These are phyloP conservation scores for Corydoras maculifer DNA, from an alignment of 2,113 vertebrate species.

Conservation along the genomic window DNA sequence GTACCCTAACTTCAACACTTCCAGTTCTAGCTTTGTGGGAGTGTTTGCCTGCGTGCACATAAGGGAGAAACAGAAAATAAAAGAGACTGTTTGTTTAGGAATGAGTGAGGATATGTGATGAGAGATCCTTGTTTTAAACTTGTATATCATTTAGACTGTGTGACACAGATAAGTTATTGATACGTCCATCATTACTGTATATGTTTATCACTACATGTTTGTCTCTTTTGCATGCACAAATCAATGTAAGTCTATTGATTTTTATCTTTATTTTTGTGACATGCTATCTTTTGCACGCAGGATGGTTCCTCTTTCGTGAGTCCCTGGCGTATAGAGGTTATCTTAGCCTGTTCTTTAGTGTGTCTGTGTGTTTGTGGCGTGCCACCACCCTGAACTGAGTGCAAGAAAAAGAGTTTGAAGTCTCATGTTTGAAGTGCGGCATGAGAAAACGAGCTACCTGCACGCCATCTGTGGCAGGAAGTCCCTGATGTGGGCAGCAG, in stretches of 20 bases:
- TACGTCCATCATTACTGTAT: too few species aligned
- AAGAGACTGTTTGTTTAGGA: too few species aligned
- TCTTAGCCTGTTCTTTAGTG: neutral
- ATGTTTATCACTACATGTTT: too few species aligned
- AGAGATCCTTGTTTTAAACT: too few species aligned
- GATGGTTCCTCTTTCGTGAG: neutral
- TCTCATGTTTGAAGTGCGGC: constrained; percentile 25
- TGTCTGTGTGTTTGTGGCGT: constrained; percentile 19
- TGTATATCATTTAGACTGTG: too few species aligned
- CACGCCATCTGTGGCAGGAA: constrained; percentile 32
- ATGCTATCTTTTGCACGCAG: constrained; percentile 1
- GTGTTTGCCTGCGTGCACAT: too few species aligned
- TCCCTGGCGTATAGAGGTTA: neutral
- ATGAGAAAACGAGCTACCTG: constrained; percentile 31
- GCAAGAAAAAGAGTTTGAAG: constrained; percentile 9
- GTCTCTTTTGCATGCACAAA: neutral
- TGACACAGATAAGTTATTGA: too few species aligned
- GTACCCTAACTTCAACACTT: too few species aligned
- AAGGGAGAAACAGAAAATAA: too few species aligned
- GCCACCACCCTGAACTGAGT: constrained; percentile 6
- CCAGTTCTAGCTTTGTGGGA: too few species aligned
- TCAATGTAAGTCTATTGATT: constrained; percentile 37
- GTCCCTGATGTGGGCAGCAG: constrained; percentile 30
- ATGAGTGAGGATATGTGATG: too few species aligned
- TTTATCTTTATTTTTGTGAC: constrained; percentile 13